Base-by-base conservation (phyloP, 2,888 invertebrate species). In the Drosophila recens region DNA sequence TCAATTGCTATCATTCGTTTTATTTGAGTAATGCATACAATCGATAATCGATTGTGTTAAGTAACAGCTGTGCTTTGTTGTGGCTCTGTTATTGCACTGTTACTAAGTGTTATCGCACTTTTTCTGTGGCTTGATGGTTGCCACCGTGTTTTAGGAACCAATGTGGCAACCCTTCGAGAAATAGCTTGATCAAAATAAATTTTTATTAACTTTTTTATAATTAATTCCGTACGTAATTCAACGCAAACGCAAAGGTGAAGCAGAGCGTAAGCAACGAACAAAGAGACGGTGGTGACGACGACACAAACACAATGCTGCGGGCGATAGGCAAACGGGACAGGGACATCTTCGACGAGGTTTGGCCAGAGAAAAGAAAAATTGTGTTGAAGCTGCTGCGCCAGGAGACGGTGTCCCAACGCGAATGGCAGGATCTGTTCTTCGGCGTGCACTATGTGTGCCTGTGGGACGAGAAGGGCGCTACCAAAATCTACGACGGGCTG, bases 351-450 rank as follows among this genome's bases (percentile, higher is more conserved):
- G 98, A 99, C 93, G 98, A 98, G 91, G 97, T 98, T 95, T 99
- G 99, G 99, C 98, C 97, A 64, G 95, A 95, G 83, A 98, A 99
- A 96, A 95, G 98, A 79, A 97, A 97, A 11, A 97, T 97, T 87
- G 98, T 99, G 65, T 93, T 98, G 76, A 98, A 98, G 93, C 94
- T 99, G 71, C 94, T 99, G 54, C 96, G 97, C 13, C 99, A 99
- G 93, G 97, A 99, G 93, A 94, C 97, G 8, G 99, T 99, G 1
- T 96, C 97, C 13, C 97, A 98, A 88, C 94, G 94, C 20, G 99
- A 99, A 94, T 99, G 99, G 99, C 99, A 99, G 92, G 98, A 98
- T 93, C 94, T 99, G 52, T 99, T 99, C 93, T 98, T 97, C 93
- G 96, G 97, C 64, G 98, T 99, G 15, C 99, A 99, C 93, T 95